Evolutionary conservation across 1,140 invertebrate genomes (phyloP), one percentile per base, ranked within the genome.

Genomic region (Cyrtorhinus lividipennis): DNA sequence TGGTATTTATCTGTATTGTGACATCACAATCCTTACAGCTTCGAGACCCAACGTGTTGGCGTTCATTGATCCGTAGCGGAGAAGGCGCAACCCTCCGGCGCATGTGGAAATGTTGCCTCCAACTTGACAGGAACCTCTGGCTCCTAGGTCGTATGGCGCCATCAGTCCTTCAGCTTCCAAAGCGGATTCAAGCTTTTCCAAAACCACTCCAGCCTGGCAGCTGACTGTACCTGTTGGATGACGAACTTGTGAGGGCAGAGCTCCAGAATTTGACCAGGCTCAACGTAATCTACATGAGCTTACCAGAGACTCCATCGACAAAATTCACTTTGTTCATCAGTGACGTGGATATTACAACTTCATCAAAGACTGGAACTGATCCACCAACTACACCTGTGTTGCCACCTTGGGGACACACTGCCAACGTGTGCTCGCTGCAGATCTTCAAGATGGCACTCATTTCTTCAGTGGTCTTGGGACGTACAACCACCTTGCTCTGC

Each of bases 101-200:
- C 98, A 98, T 13, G 96, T 98, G 15, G 95, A 87, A 12, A 98
- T 77, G 76, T 96, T 97, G 62, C 96, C 96, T 2, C 96, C 96
- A 70, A 99, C 96, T 46, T 97, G 87, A 72, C 96, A 99, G 61
- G 86, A 90, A 22, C 95, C 95, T 77, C 98, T 98, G 0, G 95
- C 92, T 0, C 95, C 95, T 60, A 98, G 78, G 77, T 99, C 96
- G 44, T 98, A 71, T 0, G 96, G 96, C 81, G 98, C 92, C 73
- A 93, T 92, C 18, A 95, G 77, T 10, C 82, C 83, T 59, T 80
- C 76, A 18, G 88, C 78, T n/a, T 80, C 74, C 0, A 94, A 77
- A 71, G 86, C 79, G 48, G 84, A 78, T 65, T 97, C 90, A 45
- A 98, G 73, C 57, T 79, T 83, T 76, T 97, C 90, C 59, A 99